phyloP scores from a whole-genome alignment of 2,888 invertebrate species.

The Biston stratarius region DNA sequence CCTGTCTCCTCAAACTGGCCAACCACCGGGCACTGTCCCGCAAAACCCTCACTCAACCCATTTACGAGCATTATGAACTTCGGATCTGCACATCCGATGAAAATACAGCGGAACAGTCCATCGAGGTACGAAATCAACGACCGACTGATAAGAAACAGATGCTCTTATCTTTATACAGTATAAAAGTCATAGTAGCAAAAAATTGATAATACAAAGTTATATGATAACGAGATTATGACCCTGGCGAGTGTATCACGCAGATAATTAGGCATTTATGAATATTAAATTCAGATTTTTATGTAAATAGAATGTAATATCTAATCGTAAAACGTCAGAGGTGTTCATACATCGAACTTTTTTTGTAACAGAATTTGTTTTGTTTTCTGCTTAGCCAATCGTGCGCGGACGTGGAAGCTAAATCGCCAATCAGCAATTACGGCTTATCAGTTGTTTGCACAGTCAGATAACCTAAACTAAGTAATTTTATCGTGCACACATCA shows the following conservation, averaged over 20 bases:
- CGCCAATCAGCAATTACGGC: neutral
- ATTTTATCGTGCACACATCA: neutral
- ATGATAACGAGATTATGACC: conserved; percentile 67
- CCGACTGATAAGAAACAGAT: conserved; percentile 81
- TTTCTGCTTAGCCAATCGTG: neutral
- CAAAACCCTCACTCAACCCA: conserved; percentile 56
- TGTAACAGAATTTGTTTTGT: neutral
- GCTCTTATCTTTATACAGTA: conserved; percentile 73
- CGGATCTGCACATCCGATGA: conserved; percentile 50
- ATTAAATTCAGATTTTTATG: conserved; percentile 21
- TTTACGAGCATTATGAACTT: conserved; percentile 69
- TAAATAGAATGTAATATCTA: conserved; percentile 10
- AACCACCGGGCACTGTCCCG: conserved; percentile 65
- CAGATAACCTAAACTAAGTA: neutral
- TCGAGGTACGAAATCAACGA: conserved; percentile 76
- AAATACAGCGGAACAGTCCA: conserved; percentile 70
- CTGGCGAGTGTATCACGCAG: conserved; percentile 47
- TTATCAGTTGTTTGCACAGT: conserved; percentile 3
- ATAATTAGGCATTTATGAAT: conserved; percentile 33
- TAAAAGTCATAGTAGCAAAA: conserved; percentile 77
- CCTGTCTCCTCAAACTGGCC: conserved; percentile 63
- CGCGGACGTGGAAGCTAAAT: neutral
- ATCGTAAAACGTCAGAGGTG: conserved; percentile 3
- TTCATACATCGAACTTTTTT: conserved; percentile 2
- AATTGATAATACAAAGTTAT: conserved; percentile 72